Evolutionary conservation across 1,140 invertebrate genomes (phyloP), one percentile per base, ranked within the genome.

Genomic region (Aethina tumida): DNA sequence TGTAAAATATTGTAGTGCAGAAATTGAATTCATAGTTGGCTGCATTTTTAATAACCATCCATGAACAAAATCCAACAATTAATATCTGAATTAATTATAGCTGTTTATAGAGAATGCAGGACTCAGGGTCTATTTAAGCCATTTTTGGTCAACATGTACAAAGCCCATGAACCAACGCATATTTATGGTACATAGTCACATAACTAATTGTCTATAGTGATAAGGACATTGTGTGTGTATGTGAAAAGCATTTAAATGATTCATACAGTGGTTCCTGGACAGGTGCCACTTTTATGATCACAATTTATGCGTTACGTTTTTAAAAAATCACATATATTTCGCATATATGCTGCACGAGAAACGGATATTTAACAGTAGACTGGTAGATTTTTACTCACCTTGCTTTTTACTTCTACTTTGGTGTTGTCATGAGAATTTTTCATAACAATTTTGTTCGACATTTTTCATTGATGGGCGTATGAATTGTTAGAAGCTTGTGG

Each of bases 351-450:
- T 40, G 16, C 16, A 36, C 37, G 40, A 36, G 36, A 44, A 26
- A 43, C 24, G 27, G 20, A 41, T 29, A 21, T 31, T 13, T 32
- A 42, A 31, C 34, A 42, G 26, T 18, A 36, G 16, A 20, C 21
- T 31, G 33, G 33, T 35, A 24, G 12, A 37, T 26, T 38, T 39
- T 29, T 25, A 16, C 50, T 69, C 64, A 79, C 77, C 69, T 79
- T 81, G 63, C 75, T 79, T 62, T 79, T 81, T 36, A 79, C 74
- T 65, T 77, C 74, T 45, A 79, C 71, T 60, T 70, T 70, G 58
- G 66, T 68, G 55, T 68, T 73, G 61, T 76, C 71, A 53, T 70
- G 62, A 47, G 68, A 64, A 58, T 69, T 49, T 47, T 52, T 56
- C 26, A 53, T 41, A 41, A 75, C 71, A 47, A 75, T 70, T 66